Base-by-base conservation (phyloP, 2,888 invertebrate genomes). In the Thera obeliscata region DNA sequence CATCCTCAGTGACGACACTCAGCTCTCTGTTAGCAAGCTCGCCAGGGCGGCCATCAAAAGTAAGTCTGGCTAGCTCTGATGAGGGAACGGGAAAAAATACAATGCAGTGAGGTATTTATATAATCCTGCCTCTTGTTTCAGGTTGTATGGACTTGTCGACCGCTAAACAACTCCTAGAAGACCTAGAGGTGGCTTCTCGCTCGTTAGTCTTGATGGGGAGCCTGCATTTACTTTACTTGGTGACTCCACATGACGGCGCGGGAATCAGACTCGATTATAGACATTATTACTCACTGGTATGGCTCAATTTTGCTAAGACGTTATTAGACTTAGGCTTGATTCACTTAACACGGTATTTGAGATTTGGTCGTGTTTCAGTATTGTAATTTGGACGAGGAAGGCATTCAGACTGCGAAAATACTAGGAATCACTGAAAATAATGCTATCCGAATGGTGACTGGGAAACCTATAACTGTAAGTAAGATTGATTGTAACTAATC, bases 21-120 rank as follows among this genome's bases (percentile, higher is more conserved):
- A 89, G 56, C 88, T 96, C 22, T 86, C 94, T 56, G 93, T 96
- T 48, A 96, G 95, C 74, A 90, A 91, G 72, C 88, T 98, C 41
- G 98, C 98, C 9, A 94, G 90, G 73, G 98, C 98, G 2, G 96
- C 98, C 38, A 97, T 97, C 78, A 97, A 96, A 95, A 97, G 97
- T 66, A 56, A 41, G 11, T 12, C n/a, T 7, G 8, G 33, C 2
- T 54, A 35, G 8, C 3, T 36, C 9, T 33, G 33, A 22, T 22
- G 3, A 52, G 22, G 2, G 33, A 33, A 33, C 12, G 6, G 3
- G 3, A 38, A 38, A 38, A 38, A 38, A 22, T 22, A 22, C 22
- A 22, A 22, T 22, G 22, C 22, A 22, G 22, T 22, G 22, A 22
- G 22, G 22, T 22, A 22, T 22, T 22, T 22, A 22, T 22, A 22